Evolutionary conservation across 2,888 invertebrate species (phyloP).

Genomic region (Cotesia congregata): DNA sequence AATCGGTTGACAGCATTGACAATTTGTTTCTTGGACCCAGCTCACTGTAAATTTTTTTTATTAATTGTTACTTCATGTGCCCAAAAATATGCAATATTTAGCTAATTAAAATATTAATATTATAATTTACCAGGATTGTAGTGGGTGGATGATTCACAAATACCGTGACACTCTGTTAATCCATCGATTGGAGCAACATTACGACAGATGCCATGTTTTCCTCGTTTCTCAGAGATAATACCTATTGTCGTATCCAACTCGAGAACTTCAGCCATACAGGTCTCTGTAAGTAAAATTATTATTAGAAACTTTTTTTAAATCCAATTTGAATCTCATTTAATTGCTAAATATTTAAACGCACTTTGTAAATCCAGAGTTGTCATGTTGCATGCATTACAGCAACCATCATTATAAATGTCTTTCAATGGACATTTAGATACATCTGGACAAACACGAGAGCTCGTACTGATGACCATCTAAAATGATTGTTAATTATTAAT

Average conservation of each 20-base stretch:
- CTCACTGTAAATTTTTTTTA: conserved; percentile 52
- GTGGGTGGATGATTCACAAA: conserved; percentile 79
- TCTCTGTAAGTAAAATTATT: conserved; percentile 33
- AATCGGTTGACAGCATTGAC: conserved; percentile 62
- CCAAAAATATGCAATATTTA: neutral
- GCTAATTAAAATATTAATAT: neutral
- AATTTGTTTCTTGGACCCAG: conserved; percentile 59
- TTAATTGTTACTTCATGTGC: conserved; percentile 4
- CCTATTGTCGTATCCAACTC: conserved; percentile 74
- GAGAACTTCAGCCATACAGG: conserved; percentile 74
- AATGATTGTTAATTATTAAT: conserved; percentile 27
- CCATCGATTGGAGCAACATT: conserved; percentile 75
- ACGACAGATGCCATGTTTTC: conserved; percentile 75
- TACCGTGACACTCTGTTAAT: conserved; percentile 80
- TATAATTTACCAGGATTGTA: conserved; percentile 76
- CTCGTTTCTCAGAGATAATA: conserved; percentile 71
- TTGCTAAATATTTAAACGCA: conserved; percentile 56
- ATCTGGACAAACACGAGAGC: conserved; percentile 76
- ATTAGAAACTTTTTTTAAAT: neutral
- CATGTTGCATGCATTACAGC: conserved; percentile 78
- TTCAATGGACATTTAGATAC: conserved; percentile 75
- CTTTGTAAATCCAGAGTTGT: conserved; percentile 71
- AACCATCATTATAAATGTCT: conserved; percentile 75
- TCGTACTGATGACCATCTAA: conserved; percentile 73
- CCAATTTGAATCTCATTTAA: conserved; percentile 7